Percentiles rank a stretch among this genome's conserved stretches.
Evolutionary conservation across 2,797 vertebrate species (phyloP).

Genomic region (Sciurus vulgaris): DNA sequence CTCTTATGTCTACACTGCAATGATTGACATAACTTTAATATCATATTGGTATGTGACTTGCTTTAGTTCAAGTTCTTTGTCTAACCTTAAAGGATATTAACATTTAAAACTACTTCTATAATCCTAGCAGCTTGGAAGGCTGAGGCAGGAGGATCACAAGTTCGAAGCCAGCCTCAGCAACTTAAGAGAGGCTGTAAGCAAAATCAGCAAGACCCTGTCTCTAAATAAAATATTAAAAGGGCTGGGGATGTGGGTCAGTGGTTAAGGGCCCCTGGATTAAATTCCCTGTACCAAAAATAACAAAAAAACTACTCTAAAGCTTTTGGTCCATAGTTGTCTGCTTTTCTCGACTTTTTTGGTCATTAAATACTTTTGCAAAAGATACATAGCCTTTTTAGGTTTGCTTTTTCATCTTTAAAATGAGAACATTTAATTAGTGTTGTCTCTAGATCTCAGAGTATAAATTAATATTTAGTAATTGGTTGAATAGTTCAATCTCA

Average conservation of each 20-base stretch:
- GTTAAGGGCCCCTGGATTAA: too few relatives aligned
- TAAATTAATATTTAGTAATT: background rate
- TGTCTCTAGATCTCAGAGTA: background rate
- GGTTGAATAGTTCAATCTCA: background rate
- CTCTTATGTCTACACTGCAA: background rate
- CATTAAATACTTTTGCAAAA: conserved; percentile 19
- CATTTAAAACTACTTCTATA: background rate
- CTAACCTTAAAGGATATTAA: conserved; percentile 47
- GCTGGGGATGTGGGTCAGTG: too few relatives aligned
- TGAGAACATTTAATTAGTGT: conserved; percentile 41
- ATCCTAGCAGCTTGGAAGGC: too few relatives aligned
- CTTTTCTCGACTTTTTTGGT: conserved; percentile 36
- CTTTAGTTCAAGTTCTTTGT: conserved; percentile 29
- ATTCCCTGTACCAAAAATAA: too few relatives aligned
- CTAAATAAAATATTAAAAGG: too few relatives aligned
- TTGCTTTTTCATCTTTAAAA: conserved; percentile 59
- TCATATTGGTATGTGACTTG: background rate
- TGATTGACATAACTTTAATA: background rate
- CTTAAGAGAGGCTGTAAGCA: too few relatives aligned
- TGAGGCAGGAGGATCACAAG: too few relatives aligned
- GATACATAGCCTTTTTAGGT: background rate
- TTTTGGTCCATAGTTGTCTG: background rate
- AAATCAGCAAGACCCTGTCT: too few relatives aligned
- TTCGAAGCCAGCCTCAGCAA: too few relatives aligned
- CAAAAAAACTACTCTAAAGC: background rate